A percentile compares a stretch with the other conserved stretches of the same genome.
Conservation (phyloP, 2,113 vertebrate species). For the Crotalus horridus region DNA sequence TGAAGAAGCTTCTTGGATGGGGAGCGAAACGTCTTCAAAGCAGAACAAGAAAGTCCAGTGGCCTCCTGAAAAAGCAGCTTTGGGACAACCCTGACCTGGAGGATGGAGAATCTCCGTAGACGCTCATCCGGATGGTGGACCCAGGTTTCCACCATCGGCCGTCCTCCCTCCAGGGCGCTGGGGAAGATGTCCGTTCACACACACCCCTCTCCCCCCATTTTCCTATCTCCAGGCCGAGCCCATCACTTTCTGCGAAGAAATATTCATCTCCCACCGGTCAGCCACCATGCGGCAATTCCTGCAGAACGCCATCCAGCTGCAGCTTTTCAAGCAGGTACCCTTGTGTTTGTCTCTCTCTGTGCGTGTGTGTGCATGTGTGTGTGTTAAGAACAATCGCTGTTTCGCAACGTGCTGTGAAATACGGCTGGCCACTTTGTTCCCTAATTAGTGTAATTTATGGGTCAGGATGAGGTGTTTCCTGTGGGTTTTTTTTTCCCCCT, state of each 20-base stretch:
- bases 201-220: not conserved
- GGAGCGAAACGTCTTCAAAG: too few species aligned
- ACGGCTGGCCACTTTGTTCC: not conserved
- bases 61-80: too few species aligned
- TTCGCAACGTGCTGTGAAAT: not conserved
- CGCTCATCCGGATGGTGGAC: not conserved
- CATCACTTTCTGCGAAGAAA: slow-evolving; percentile 92
- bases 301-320: slow-evolving; percentile 93
- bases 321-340: slow-evolving; percentile 94
- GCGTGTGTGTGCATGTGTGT: too few species aligned
- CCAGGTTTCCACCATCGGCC: accelerated
- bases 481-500: not conserved
- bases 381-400: not conserved
- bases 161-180: not conserved
- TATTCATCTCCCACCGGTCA: slow-evolving; percentile 89
- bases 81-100: too few species aligned
- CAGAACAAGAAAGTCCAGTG: too few species aligned
- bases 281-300: slow-evolving; percentile 93
- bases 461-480: not conserved
- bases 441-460: slow-evolving; percentile 11
- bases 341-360: not conserved
- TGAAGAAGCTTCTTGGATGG: too few species aligned
- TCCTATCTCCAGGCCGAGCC: slow-evolving; percentile 80
- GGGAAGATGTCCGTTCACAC: not conserved
- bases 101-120: not conserved